Percentiles rank a stretch among this genome's conserved stretches.
Evolutionary conservation across 2,113 vertebrate species (phyloP).

Genomic region (Poeciliopsis occidentalis): DNA sequence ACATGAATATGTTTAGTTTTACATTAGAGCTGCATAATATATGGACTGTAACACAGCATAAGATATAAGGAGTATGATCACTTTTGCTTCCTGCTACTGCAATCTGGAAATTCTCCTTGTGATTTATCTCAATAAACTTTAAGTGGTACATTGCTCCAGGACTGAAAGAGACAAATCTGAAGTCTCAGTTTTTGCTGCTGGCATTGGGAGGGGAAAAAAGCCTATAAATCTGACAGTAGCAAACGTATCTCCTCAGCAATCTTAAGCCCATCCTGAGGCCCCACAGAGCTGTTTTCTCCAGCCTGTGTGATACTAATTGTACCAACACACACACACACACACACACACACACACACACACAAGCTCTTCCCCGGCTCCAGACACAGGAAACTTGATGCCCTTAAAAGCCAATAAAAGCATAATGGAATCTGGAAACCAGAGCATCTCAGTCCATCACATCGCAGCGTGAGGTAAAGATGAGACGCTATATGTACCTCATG

Average conservation of each 20-base stretch:
- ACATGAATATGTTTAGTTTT: too few relatives aligned
- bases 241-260: conserved; percentile 64
- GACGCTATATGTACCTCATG: conserved; percentile 64
- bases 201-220: conserved; percentile 18
- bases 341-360: conserved; percentile 1
- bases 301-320: conserved; percentile 63
- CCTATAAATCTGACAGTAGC: conserved; percentile 58
- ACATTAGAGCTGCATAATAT: too few relatives aligned
- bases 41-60: too few relatives aligned
- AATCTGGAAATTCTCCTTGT: neutral
- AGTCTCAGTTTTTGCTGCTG: conserved; percentile 41
- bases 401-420: conserved; percentile 81
- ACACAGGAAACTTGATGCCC: conserved; percentile 75
- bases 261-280: conserved; percentile 67
- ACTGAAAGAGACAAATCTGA: conserved; percentile 31
- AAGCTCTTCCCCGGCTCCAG: conserved; percentile 73
- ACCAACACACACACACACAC: conserved; percentile 18
- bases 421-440: conserved; percentile 76
- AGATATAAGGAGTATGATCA: too few relatives aligned
- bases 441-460: conserved; percentile 64
- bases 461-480: conserved; percentile 55
- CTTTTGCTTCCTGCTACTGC: neutral
- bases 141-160: conserved; percentile 7
- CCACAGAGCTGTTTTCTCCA: conserved; percentile 37
- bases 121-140: conserved; percentile 16